Evolutionary conservation across 2,888 invertebrate genomes (phyloP), one percentile per base, ranked within the genome.

Genomic region (Asteroscopus sphinx): DNA sequence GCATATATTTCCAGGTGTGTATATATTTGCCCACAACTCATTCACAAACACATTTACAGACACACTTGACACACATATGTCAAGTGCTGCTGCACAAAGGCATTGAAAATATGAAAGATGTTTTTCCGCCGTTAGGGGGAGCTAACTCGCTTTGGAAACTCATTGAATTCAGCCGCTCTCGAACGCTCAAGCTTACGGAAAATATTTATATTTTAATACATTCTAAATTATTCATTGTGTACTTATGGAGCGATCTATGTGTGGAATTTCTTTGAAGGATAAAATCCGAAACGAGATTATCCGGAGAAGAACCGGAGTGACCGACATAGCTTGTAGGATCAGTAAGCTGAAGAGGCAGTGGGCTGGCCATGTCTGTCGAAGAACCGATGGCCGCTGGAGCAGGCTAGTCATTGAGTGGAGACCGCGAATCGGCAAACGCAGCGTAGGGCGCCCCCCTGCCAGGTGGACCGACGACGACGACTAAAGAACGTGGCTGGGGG

Each of bases 81-180:
- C 49, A 49, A 53, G 45, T 35, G 16, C 36, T 11, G 0, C 16
- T 21, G 21, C 15, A 53, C 30, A 47, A 51, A 68, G 26, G 21
- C 17, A 42, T 49, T 33, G 37, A 48, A 59, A 51, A 67, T 52
- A 53, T 61, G 36, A 48, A 65, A 61, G 28, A 69, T 61, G 45
- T 54, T 64, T 59, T 48, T 13, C 28, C 32, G 9, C 53, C 26
- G 47, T 49, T 28, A 28, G 52, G 55, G 55, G 56, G 33, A 58
- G 61, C 8, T 63, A 65, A 73, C 69, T 47, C 68, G 61, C 71
- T 77, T 68, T 55, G 37, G 45, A 33, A 52, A 54, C 47, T 59
- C 62, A 47, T 45, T 65, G 52, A 55, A 57, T 64, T 45, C 35
- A 36, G 25, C 25, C 26, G 3, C 35, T 36, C 45, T 40, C 40